Evolutionary conservation across 2,797 vertebrate species (phyloP), one percentile per base, ranked within the genome.

Genomic region (Fundulus diaphanus): DNA sequence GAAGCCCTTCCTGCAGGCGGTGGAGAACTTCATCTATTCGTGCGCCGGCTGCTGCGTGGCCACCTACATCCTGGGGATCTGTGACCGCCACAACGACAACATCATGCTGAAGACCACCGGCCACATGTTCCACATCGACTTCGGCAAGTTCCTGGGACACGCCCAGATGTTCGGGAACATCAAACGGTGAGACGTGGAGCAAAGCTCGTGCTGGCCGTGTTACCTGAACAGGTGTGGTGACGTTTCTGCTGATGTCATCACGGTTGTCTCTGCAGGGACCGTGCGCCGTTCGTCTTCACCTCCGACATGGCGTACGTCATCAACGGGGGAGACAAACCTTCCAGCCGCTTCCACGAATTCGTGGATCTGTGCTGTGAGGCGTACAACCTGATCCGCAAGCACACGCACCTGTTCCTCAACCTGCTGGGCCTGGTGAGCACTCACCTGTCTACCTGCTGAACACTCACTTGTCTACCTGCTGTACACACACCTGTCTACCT

Each of bases 71-170:
- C 89, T 99, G 92, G 98, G 98, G 52, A 99, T 99, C 92, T 99
- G 98, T 0, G 98, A 99, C 89, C 94, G 98, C 20, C 98, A 99
- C 90, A 99, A 99, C 0, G 98, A 99, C 95, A 99, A 99, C 93
- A 99, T 99, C 94, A 99, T 99, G 98, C 95, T 99, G 78, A 98
- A 97, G 93, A 98, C 97, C 81, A 99, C 96, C 0, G 98, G 98
- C 3, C 98, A 99, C 93, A 99, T 99, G 98, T 99, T 99, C 89
- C 98, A 99, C 92, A 99, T 99, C 7, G 98, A 99, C 92, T 99
- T 99, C 0, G 98, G 98, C 54, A 96, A 98, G 88, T 99, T 99
- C 91, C 95, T 99, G 88, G 98, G 98, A 74, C 98, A 99, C 0
- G 97, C 98, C 0, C 98, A 99, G 94, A 99, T 99, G 98, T 98